Base-by-base conservation (phyloP, 2,797 vertebrate species). In the Danio aesculapii region DNA sequence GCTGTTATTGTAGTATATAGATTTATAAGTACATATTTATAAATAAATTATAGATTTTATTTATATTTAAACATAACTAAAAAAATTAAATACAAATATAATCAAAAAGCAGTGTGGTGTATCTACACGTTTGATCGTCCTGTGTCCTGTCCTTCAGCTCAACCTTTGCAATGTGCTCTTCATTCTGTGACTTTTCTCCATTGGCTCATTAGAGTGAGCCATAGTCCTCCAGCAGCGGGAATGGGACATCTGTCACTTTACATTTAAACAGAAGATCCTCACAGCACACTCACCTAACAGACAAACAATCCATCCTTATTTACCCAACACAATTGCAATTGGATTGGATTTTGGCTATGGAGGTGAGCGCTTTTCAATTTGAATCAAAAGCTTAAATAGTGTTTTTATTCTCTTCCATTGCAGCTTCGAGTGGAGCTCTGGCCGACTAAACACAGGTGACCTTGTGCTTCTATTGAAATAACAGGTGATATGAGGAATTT, bases 241-340 rank as follows among this genome's bases (percentile, higher is more conserved):
- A 87, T 82, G 81, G 87, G 85, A 87, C 86, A 83, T 89, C 89
- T 92, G 91, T 93, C 92, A 93, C 91, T 92, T 93, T 89, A 89
- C 86, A 92, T 93, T 92, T 92, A 90, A 88, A 74, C 76, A 81
- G 85, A 77, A 80, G 90, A 89, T 90, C 81, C 82, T 91, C 89
- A 87, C 83, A 50, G 79, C 88, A 86, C 87, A 91, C 86, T 46
- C 57, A 84, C 80, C 88, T 92, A 92, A 93, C 86, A 79, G 91
- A 88, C 92, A 93, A 90, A 92, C 91, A 92, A 92, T 93, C 90
- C 90, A 92, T 92, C 90, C 91, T 93, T 91, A 92, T 93, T 92
- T 93, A 91, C 89, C 84, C 89, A 87, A 88, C 87, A 92, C 87
- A 92, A 91, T 91, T 91, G 89, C 90, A 91, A 88, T 91, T 90